Base-by-base conservation (phyloP, 2,888 invertebrate genomes). In the Coremacera marginata region DNA sequence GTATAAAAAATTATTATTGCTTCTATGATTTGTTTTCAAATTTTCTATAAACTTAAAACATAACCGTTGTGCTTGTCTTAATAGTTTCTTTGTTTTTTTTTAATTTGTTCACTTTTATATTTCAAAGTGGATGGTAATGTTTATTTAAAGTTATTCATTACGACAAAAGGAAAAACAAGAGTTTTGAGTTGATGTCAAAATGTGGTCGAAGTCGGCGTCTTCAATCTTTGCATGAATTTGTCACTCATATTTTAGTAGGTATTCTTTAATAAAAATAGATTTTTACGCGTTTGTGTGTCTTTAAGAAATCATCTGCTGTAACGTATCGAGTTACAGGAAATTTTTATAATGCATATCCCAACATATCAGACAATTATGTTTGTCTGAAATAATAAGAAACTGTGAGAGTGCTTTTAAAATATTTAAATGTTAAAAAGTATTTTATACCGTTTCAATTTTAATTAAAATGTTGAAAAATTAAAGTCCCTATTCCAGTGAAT, bases 281-380 rank as follows among this genome's bases (percentile, higher is more conserved):
- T 44, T 25, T 73, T 70, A 34, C 51, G 25, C n/a, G 31, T 71
- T 75, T 73, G 51, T 74, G 60, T 60, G 60, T 55, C 73, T 63
- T 71, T 57, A 34, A 75, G 82, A 82, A 71, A 57, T 65, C 76
- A 78, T 70, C 85, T 85, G 82, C 84, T 82, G 22, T 85, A 85
- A 85, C 86, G 84, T 86, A 85, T 85, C 85, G 80, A 78, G 82
- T 85, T 84, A 86, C 85, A 85, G 85, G 85, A 86, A 85, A 86
- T 85, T 84, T 84, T 86, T 51, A 65, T 63, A 37, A 55, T 55
- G 22, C 3, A 19, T 55, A 55, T 22, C 55, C 55, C 5, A 55
- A n/a, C 16, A 57, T 8, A 37, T 68, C 44, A 34, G 37, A 52
- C 65, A 75, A 70, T 52, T 67, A 67, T 63, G 60, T 49, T 8